Conservation (phyloP, 1,140 invertebrate species). For the Rhagoletis zephyria region DNA sequence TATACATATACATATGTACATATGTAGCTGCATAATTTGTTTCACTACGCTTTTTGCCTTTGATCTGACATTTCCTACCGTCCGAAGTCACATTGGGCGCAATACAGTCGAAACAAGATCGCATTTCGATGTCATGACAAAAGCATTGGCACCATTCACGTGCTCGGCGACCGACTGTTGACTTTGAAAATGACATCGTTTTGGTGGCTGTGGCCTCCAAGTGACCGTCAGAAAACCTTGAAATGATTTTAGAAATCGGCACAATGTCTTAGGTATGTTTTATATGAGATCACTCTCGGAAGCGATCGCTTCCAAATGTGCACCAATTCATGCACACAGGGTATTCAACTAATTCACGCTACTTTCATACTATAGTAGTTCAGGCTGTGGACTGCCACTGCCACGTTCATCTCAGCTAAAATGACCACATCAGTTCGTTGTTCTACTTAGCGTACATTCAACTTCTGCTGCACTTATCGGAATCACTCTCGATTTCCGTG, state of each 20-base stretch:
- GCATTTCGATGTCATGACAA: neutral
- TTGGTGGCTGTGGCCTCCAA: neutral
- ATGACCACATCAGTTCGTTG: conserved; percentile 6
- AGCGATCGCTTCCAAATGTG: neutral
- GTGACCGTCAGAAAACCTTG: conserved; percentile 14
- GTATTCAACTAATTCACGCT: too few relatives aligned
- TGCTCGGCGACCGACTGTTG: neutral
- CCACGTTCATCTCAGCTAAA: neutral
- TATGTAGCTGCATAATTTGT: neutral
- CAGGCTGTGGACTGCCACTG: neutral
- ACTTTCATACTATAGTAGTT: too few relatives aligned
- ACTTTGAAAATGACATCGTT: conserved; percentile 37
- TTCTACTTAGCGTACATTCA: conserved; percentile 1
- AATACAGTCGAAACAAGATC: neutral
- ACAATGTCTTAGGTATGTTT: neutral
- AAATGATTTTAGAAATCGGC: neutral
- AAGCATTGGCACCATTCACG: neutral
- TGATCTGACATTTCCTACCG: too few relatives aligned
- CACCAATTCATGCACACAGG: too few relatives aligned
- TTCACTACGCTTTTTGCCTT: neutral
- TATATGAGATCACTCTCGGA: neutral
- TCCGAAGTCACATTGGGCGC: too few relatives aligned
- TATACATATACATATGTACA: too few relatives aligned
- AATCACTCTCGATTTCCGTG: conserved; percentile 55
- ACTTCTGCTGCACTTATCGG: neutral